Conservation (phyloP, 2,888 invertebrate species). For the Pollenia amentaria region DNA sequence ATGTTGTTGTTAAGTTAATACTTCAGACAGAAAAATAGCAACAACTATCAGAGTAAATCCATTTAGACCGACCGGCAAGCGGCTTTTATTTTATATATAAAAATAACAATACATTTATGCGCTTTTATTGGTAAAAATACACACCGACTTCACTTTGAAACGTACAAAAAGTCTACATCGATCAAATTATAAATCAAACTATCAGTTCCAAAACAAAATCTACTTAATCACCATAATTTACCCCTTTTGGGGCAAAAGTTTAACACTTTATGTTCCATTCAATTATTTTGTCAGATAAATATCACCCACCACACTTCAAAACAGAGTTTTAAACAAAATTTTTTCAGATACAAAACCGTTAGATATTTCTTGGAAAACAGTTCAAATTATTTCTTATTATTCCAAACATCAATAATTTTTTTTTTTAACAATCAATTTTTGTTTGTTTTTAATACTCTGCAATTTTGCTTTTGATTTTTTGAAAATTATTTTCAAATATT, state of each 20-base stretch:
- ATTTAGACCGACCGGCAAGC: slow-evolving; percentile 59
- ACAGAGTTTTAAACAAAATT: neutral
- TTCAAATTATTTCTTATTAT: neutral
- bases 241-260: slow-evolving; percentile 55
- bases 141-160: slow-evolving; percentile 36
- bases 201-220: neutral
- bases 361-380: neutral
- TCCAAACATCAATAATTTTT: slow-evolving; percentile 8
- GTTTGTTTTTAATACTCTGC: neutral
- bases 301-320: neutral
- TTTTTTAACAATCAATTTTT: neutral
- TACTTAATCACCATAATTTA: slow-evolving; percentile 19
- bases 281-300: neutral
- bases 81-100: slow-evolving; percentile 41
- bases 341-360: neutral
- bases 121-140: neutral
- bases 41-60: slow-evolving; percentile 35
- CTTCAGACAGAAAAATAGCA: slow-evolving; percentile 31
- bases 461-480: slow-evolving; percentile 22
- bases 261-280: slow-evolving; percentile 48
- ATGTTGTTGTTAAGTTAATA: slow-evolving; percentile 4
- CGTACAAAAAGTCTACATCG: slow-evolving; percentile 33
- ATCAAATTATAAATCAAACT: slow-evolving; percentile 47
- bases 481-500: slow-evolving; percentile 22
- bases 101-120: slow-evolving; percentile 31